phyloP scores from a whole-genome alignment of 2,888 invertebrate species.

The Drosophila quasianomalipes region DNA sequence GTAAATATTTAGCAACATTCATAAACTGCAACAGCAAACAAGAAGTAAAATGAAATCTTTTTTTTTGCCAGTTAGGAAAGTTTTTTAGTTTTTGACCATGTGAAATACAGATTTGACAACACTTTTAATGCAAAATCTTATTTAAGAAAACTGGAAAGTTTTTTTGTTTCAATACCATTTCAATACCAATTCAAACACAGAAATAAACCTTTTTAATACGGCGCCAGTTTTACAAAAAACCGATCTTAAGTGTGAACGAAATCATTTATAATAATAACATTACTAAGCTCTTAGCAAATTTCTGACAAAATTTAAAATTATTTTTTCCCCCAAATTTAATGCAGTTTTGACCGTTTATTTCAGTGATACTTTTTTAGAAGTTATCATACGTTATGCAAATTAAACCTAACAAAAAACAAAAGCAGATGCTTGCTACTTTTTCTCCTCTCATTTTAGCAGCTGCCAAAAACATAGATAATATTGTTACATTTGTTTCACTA shows the following conservation, averaged over 20 bases:
- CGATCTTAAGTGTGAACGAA: not conserved
- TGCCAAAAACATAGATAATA: not conserved
- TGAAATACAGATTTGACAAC: conserved; percentile 11
- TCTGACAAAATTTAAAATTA: not conserved
- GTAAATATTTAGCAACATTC: conserved; percentile 77
- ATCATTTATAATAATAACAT: not conserved
- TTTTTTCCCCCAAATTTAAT: not conserved
- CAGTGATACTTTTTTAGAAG: not conserved
- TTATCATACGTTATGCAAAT: not conserved
- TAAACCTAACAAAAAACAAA: no score
- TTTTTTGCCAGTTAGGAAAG: conserved; percentile 3
- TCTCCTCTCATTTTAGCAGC: not conserved
- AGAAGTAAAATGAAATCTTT: conserved; percentile 13
- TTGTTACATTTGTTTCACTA: not conserved
- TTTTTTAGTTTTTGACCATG: conserved; percentile 5
- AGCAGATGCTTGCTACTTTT: not conserved
- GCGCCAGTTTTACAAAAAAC: not conserved
- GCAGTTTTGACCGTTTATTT: not conserved
- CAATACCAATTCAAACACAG: not conserved
- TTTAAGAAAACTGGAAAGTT: not conserved
- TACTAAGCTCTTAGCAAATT: not conserved
- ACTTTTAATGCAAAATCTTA: not conserved
- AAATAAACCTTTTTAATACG: not conserved
- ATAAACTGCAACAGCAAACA: conserved; percentile 48
- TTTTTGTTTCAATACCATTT: not conserved